A percentile compares a stretch with the other conserved stretches of the same genome.
These are phyloP conservation scores for Oreochromis mossambicus DNA, from an alignment of 2,797 vertebrate genomes.

Conservation along the genomic window DNA sequence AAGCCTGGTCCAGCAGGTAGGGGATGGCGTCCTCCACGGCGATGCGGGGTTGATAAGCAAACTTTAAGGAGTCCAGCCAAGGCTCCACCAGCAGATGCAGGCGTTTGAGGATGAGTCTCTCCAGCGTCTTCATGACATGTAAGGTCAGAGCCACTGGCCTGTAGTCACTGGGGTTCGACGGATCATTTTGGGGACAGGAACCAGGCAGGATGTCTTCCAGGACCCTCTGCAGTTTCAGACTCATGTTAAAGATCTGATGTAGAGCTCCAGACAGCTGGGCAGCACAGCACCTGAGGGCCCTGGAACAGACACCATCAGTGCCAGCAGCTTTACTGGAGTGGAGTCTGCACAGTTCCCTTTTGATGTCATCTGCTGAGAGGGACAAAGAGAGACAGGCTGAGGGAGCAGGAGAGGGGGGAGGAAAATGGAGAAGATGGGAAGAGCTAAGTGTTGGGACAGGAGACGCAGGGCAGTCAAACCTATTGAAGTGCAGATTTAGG, in stretches of 20 bases:
- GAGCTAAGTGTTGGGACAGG: not conserved
- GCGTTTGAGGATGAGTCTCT: not conserved
- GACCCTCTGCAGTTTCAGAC: not conserved
- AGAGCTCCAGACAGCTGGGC: fast-evolving
- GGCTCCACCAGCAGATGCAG: not conserved
- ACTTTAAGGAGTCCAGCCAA: not conserved
- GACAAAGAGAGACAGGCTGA: not conserved
- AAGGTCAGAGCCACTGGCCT: not conserved
- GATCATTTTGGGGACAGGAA: not conserved
- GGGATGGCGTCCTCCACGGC: not conserved
- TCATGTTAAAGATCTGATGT: not conserved
- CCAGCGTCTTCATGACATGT: not conserved
- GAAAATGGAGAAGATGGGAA: not conserved
- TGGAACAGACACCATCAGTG: not conserved
- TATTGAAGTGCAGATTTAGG: not conserved
- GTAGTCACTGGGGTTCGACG: not conserved
- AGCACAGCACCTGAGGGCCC: not conserved
- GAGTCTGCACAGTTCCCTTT: not conserved
- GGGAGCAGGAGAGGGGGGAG: not conserved
- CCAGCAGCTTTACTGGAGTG: not conserved
- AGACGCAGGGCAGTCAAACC: not conserved
- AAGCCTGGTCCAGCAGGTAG: not conserved
- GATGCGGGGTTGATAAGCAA: not conserved
- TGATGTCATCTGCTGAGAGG: not conserved
- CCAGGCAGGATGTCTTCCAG: not conserved